Conservation (phyloP, 2,888 invertebrate species). For the Drosophila infuscata region DNA sequence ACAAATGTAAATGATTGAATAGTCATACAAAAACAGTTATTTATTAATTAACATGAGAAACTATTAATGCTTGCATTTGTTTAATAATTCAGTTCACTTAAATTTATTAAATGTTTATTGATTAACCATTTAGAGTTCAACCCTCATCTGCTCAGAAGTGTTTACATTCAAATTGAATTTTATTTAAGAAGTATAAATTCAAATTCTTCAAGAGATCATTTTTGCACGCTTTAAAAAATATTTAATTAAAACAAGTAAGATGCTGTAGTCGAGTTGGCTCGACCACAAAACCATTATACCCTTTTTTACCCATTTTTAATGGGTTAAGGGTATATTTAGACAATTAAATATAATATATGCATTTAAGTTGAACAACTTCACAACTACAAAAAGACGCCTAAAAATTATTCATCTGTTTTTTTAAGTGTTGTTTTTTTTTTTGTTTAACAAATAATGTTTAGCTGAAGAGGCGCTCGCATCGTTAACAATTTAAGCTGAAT, state of each 20-base stretch:
- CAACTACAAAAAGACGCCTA: too few species aligned
- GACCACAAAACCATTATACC: too few species aligned
- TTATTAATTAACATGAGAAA: constrained; percentile 7
- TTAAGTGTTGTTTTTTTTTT: neutral
- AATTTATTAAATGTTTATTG: neutral
- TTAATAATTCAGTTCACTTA: neutral
- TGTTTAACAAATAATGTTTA: neutral
- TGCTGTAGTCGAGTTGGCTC: too few species aligned
- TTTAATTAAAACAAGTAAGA: neutral
- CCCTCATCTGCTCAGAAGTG: neutral
- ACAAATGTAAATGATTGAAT: constrained; percentile 42
- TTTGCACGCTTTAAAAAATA: neutral
- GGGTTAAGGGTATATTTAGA: too few species aligned
- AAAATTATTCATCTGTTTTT: too few species aligned
- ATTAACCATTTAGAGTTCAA: neutral
- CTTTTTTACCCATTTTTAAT: too few species aligned
- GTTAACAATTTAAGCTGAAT: constrained; percentile 26
- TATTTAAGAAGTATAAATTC: neutral
- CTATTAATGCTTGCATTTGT: neutral
- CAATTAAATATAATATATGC: neutral
- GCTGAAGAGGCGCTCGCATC: constrained; percentile 4
- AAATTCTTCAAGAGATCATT: neutral
- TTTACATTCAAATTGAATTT: neutral
- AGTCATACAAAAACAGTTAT: constrained; percentile 6
- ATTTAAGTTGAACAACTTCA: neutral